Evolutionary conservation across 2,888 invertebrate species (phyloP).

Genomic region (Amphipoea oculea): DNA sequence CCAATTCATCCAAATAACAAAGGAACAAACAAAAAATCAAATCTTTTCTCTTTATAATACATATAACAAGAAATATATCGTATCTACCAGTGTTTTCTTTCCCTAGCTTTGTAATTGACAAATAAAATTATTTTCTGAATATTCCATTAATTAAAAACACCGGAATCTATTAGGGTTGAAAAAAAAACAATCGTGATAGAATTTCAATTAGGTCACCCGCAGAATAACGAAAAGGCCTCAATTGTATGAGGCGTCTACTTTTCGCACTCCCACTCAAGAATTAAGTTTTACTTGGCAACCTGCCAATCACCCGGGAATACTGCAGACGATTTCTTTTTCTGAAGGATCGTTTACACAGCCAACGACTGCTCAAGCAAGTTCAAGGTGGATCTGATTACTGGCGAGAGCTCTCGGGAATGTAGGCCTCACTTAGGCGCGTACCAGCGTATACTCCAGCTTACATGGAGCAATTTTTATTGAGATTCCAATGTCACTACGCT

Average conservation of each 20-base stretch:
- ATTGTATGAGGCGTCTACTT: conserved; percentile 31
- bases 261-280: conserved; percentile 43
- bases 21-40: too few species aligned
- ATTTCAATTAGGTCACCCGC: conserved; percentile 55
- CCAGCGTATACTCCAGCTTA: conserved; percentile 35
- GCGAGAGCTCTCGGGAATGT: conserved; percentile 44
- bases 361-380: conserved; percentile 34
- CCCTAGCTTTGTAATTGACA: too few species aligned
- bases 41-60: too few species aligned
- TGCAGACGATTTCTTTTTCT: conserved; percentile 42
- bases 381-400: conserved; percentile 52
- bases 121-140: too few species aligned
- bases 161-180: conserved; percentile 2
- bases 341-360: conserved; percentile 40
- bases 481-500: conserved; percentile 53
- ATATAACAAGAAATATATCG: too few species aligned
- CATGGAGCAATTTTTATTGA: conserved; percentile 60
- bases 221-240: conserved; percentile 39
- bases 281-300: conserved; percentile 50
- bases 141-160: neutral
- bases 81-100: too few species aligned
- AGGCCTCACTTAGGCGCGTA: conserved; percentile 49
- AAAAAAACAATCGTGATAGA: conserved; percentile 31
- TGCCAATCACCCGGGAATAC: conserved; percentile 50
- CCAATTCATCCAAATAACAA: too few species aligned